Base-by-base conservation (phyloP, 2,797 vertebrate species). In the Melanotaenia parkinsoni region DNA sequence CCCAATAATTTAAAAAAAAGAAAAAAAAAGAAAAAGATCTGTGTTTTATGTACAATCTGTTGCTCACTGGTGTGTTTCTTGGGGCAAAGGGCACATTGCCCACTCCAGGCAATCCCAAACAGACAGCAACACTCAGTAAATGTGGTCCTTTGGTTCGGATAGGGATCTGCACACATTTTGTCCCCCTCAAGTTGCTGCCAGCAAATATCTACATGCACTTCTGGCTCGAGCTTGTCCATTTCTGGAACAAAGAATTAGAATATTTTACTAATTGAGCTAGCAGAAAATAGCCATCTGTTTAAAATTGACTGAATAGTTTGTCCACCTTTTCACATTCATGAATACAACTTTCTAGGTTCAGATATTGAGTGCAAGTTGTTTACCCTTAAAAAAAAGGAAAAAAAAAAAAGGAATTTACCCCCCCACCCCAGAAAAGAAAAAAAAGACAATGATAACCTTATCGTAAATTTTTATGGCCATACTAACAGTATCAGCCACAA, bases 41-140 rank as follows among this genome's bases (percentile, higher is more conserved):
- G 1, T 50, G 7, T 67, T n/a, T 47, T 14, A 14, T 50, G 30
- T 28, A 24, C 28, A n/a, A 67, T 20, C 6, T 50, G 32, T 24
- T 45, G 58, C 92, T 90, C 76, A 95, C 95, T 85, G 1, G 95
- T 92, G 33, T 89, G 86, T 75, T 66, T 93, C 5, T 43, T 58
- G 20, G 95, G 95, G 73, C 95, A 95, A 75, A 95, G 86, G 56
- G 95, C 95, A 77, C 95, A 95, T 67, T 95, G 92, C 57, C 74
- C 86, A 1, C 95, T 92, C 95, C 95, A 95, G 75, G 95, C 95
- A 13, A 93, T 43, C 10, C 95, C 95, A 4, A 82, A 89, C 66
- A 95, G 84, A 72, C 95, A 95, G 85, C 95, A 95, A 57, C 95
- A 95, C 78, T 95, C 95, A 0, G 94, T 94, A 85, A 90, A 95